phyloP scores from a whole-genome alignment of 1,140 invertebrate genomes.

The Brachionus asplanchnoidis region DNA sequence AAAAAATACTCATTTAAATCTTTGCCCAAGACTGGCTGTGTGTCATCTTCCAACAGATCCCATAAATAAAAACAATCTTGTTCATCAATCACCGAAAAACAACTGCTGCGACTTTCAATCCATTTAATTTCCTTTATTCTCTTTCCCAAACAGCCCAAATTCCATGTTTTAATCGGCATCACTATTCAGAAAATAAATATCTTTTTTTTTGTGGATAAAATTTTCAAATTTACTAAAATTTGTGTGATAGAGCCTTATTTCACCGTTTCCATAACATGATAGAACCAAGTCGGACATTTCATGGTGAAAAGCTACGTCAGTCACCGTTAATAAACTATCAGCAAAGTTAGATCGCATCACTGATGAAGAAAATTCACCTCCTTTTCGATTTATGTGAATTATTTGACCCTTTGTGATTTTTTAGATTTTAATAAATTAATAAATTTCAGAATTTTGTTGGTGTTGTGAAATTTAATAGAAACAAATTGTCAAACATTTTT shows the following conservation, averaged over 20 bases:
- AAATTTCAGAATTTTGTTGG: too few relatives aligned
- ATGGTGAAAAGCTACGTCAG: conserved; percentile 33
- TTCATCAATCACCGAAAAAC: conserved; percentile 26
- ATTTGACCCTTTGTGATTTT: conserved; percentile 4
- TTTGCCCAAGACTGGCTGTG: background rate
- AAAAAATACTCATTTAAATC: background rate
- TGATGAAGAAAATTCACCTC: conserved; percentile 9
- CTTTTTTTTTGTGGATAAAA: background rate
- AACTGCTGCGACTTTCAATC: conserved; percentile 17
- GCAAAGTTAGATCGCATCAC: conserved; percentile 12
- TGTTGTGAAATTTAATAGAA: too few relatives aligned
- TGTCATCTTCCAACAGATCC: conserved; percentile 38
- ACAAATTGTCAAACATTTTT: background rate
- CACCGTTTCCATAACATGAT: conserved; percentile 33
- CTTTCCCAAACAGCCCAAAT: conserved; percentile 5
- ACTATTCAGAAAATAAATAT: background rate
- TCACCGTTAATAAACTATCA: conserved; percentile 15
- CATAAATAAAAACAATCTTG: conserved; percentile 12
- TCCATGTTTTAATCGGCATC: conserved; percentile 14
- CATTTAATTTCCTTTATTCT: conserved; percentile 27
- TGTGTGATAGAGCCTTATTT: conserved; percentile 38
- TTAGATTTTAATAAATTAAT: too few relatives aligned
- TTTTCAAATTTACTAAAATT: background rate
- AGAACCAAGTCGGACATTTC: conserved; percentile 22
- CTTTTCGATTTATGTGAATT: conserved; percentile 36